phyloP scores from a whole-genome alignment of 2,797 vertebrate genomes.

The Triplophysa bombifrons region DNA sequence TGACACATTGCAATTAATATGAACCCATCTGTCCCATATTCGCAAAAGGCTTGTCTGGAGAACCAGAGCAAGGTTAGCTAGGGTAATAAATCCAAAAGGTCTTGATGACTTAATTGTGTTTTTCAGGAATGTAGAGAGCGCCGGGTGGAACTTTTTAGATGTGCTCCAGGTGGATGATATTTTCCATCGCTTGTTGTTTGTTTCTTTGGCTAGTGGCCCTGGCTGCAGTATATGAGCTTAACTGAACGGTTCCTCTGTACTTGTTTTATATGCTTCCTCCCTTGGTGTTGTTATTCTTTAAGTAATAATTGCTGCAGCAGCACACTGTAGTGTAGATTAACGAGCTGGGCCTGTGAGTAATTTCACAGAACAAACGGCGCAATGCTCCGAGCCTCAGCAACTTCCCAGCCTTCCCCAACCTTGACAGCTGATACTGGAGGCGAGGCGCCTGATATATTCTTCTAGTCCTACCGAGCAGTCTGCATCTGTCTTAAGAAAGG shows the following conservation, averaged over 20 bases:
- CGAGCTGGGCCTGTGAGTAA: conserved; percentile 68
- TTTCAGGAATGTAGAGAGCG: conserved; percentile 24
- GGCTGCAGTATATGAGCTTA: conserved; percentile 25
- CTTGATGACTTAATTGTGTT: conserved; percentile 37
- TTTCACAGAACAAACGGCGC: conserved; percentile 63
- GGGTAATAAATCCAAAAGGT: conserved; percentile 1
- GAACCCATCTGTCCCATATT: conserved; percentile 23
- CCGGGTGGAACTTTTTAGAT: conserved; percentile 33
- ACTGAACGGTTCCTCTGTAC: conserved; percentile 42
- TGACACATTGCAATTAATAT: conserved; percentile 6
- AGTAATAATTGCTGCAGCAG: conserved; percentile 69
- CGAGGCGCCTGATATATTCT: conserved; percentile 32
- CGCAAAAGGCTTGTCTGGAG: conserved; percentile 8
- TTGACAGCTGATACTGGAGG: conserved; percentile 46
- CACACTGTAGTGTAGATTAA: conserved; percentile 78
- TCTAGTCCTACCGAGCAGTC: conserved; percentile 22
- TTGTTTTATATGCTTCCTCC: conserved; percentile 44
- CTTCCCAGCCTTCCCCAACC: conserved; percentile 46
- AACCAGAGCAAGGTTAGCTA: conserved; percentile 30
- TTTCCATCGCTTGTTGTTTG: conserved; percentile 28
- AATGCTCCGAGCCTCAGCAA: conserved; percentile 42
- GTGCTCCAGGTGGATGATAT: conserved; percentile 48
- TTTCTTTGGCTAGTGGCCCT: conserved; percentile 28
- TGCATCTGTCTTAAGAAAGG: conserved; percentile 35
- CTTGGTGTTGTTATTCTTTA: conserved; percentile 54